Conservation (phyloP, 2,888 invertebrate genomes). For the Leuctra nigra region DNA sequence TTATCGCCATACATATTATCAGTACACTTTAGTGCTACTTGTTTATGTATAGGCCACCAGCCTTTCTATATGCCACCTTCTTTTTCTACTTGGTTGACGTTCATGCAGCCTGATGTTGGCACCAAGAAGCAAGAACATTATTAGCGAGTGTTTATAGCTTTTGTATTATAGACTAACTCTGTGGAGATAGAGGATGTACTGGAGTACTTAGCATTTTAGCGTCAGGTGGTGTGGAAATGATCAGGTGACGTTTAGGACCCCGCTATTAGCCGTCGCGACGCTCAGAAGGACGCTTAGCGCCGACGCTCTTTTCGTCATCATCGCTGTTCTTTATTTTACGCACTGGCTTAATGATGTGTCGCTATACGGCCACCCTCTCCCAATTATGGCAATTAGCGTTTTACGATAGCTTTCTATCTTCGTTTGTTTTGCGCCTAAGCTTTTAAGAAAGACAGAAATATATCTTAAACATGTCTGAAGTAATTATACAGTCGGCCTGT, state of each 20-base stretch:
- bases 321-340: slow-evolving; percentile 15
- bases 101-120: slow-evolving; percentile 18
- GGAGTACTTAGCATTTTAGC: slow-evolving; percentile 20
- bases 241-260: slow-evolving; percentile 18
- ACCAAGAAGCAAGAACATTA: slow-evolving; percentile 8
- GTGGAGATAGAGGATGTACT: slow-evolving; percentile 11
- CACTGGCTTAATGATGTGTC: slow-evolving; percentile 23
- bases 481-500: slow-evolving; percentile 3
- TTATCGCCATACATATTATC: slow-evolving; percentile 4
- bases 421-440: background rate
- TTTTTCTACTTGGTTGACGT: slow-evolving; percentile 23
- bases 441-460: slow-evolving; percentile 1
- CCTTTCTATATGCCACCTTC: slow-evolving; percentile 12
- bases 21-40: slow-evolving; percentile 18
- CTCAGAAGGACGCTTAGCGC: slow-evolving; percentile 3
- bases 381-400: slow-evolving; percentile 24
- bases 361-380: slow-evolving; percentile 12
- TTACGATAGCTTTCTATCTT: slow-evolving; percentile 6
- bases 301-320: slow-evolving; percentile 15
- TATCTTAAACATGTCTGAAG: slow-evolving; percentile 1
- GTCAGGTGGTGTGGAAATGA: slow-evolving; percentile 18
- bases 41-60: slow-evolving; percentile 17
- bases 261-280: slow-evolving; percentile 9
- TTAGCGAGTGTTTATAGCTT: slow-evolving; percentile 9
- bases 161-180: slow-evolving; percentile 3